These are phyloP conservation scores for Drosophila mauritiana DNA, from an alignment of 1,140 invertebrate genomes.

Conservation along the genomic window DNA sequence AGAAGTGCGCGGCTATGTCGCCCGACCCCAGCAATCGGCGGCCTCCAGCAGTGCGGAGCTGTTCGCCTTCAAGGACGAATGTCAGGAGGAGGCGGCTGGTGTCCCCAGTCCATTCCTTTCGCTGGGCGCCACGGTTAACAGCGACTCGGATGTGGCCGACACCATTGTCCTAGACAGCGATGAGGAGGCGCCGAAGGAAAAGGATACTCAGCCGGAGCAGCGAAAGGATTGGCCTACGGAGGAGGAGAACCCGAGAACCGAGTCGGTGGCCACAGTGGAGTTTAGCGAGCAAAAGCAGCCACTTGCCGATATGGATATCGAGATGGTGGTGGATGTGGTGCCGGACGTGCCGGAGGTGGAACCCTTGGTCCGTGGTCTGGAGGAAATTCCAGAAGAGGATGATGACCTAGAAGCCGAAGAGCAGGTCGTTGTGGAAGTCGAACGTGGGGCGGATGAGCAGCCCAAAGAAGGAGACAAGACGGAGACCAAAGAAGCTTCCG, in stretches of 20 bases:
- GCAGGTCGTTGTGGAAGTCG: background rate
- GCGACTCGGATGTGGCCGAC: constrained; percentile 45
- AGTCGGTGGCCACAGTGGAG: constrained; percentile 31
- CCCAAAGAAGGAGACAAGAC: background rate
- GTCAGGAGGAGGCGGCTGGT: background rate
- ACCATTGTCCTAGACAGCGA: constrained; percentile 60
- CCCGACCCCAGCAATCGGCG: constrained; percentile 28
- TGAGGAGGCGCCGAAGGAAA: constrained; percentile 1
- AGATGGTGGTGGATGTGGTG: background rate
- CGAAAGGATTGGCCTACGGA: background rate
- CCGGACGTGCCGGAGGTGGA: background rate
- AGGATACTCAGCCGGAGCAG: background rate
- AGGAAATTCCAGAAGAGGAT: background rate
- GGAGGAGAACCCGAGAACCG: constrained; percentile 9
- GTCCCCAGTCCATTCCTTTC: constrained; percentile 29
- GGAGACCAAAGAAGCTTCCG: background rate
- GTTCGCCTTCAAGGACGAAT: constrained; percentile 62
- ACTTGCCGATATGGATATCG: background rate
- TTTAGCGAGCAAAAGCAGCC: constrained; percentile 24
- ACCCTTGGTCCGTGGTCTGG: background rate
- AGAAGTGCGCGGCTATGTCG: constrained; percentile 66
- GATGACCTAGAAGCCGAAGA: background rate
- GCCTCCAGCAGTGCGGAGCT: constrained; percentile 62
- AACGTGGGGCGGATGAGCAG: background rate
- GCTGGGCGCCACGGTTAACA: constrained; percentile 60